Conservation (phyloP, 2,888 invertebrate genomes). For the Caenorhabditis macrosperma region DNA sequence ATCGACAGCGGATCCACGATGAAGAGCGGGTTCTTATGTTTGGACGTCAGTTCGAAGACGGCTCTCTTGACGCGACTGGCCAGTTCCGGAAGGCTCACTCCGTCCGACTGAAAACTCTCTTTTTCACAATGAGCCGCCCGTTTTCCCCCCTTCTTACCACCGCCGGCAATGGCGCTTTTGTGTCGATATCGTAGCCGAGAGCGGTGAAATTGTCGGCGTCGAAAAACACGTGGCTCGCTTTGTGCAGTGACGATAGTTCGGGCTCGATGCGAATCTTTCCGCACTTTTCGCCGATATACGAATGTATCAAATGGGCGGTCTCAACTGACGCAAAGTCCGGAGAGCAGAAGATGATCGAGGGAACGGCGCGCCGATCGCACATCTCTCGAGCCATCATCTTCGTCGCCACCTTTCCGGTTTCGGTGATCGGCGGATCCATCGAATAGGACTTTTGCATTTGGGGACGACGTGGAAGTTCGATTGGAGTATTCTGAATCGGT, state of each 20-base stretch:
- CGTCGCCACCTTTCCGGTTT: conserved; percentile 58
- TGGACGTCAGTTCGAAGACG: conserved; percentile 38
- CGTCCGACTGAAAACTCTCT: conserved; percentile 22
- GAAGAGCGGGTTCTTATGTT: conserved; percentile 30
- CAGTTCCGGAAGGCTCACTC: conserved; percentile 16
- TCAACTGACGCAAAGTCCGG: conserved; percentile 66
- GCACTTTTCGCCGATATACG: conserved; percentile 47
- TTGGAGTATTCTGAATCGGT: conserved; percentile 61
- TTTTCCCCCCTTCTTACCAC: conserved; percentile 6
- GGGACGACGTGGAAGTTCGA: conserved; percentile 56
- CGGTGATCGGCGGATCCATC: conserved; percentile 63
- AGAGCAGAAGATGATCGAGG: conserved; percentile 55
- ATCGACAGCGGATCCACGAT: conserved; percentile 52
- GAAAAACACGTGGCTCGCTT: conserved; percentile 39
- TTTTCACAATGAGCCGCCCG: not conserved
- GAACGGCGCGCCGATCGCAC: conserved; percentile 38
- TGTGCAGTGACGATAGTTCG: conserved; percentile 52
- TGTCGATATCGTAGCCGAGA: conserved; percentile 38
- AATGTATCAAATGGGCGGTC: conserved; percentile 59
- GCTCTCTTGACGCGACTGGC: conserved; percentile 40
- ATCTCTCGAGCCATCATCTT: conserved; percentile 64
- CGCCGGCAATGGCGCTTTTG: conserved; percentile 10
- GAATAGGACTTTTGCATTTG: conserved; percentile 54
- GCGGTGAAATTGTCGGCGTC: conserved; percentile 3
- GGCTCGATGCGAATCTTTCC: conserved; percentile 55